Base-by-base conservation (phyloP, 2,797 vertebrate species). In the Intellagama lesueurii region DNA sequence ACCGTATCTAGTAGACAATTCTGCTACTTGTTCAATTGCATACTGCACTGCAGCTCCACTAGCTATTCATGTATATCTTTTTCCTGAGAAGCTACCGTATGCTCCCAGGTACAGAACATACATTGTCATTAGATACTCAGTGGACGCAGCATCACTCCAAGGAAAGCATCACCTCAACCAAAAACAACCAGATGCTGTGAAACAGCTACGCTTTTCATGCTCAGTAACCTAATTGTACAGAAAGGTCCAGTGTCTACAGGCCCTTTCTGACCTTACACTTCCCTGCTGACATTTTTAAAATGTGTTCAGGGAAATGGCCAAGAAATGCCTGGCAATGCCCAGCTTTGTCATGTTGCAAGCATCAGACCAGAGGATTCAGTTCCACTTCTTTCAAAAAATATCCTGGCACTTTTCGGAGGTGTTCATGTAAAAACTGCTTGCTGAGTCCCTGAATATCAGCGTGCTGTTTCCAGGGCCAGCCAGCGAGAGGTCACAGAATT, bases 161-260 rank as follows among this genome's bases (percentile, higher is more conserved):
- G 35, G 14, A n/a, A 80, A 80, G 77, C 30, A 69, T 22, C 47
- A 80, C 77, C 64, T 70, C 12, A 11, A 60, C 72, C 85, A 66
- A 52, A 85, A 60, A 70, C 30, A 35, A 11, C 64, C 7, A 70
- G 44, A 70, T 70, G 16, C 9, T n/a, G 22, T n/a, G 35, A 77
- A 52, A 35, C 77, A 70, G 12, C 64, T 80, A n/a, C 56, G 16
- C 78, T 81, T 66, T 81, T 81, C 70, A 87, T 60, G n/a, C 44
- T 30, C 26, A 87, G 86, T 81, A 78, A 86, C 60, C 40, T 44
- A 68, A 79, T 86, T 86, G 19, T 47, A 69, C 75, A 49, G 60
- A 86, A 77, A 86, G 73, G 84, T 86, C 26, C 84, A 86, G 75
- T 77, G 35, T 66, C 85, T 77, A 86, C 35, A 86, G 85, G 85